Percentiles rank a stretch among this genome's conserved stretches.
phyloP scores from a whole-genome alignment of 2,113 vertebrate species.

The Diadophis punctatus region DNA sequence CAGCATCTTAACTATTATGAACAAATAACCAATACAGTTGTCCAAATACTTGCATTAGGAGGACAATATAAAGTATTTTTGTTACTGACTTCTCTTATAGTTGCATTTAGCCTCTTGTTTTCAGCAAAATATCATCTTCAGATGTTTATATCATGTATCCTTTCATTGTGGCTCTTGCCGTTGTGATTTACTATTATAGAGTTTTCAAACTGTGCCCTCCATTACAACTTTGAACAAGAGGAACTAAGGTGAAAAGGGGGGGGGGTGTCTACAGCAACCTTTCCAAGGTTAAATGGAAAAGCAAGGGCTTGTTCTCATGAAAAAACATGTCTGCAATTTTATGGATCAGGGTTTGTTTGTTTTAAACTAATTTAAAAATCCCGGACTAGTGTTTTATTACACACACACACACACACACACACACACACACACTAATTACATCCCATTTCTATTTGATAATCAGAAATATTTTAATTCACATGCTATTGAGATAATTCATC shows the following conservation, averaged over 20 bases:
- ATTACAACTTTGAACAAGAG: background rate
- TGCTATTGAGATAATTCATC: background rate
- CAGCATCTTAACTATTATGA: background rate
- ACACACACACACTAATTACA: no score
- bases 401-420: background rate
- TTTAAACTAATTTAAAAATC: background rate
- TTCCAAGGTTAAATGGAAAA: background rate
- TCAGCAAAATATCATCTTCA: background rate
- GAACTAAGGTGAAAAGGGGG: background rate
- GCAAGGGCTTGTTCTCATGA: background rate
- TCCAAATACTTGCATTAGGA: background rate
- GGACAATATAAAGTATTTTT: background rate
- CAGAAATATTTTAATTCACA: background rate
- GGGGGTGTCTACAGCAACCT: background rate
- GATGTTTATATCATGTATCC: background rate
- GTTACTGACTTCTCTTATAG: background rate
- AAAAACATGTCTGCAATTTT: background rate
- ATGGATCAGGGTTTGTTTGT: background rate
- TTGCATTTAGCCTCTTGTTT: background rate
- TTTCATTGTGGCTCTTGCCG: background rate
- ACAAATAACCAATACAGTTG: background rate
- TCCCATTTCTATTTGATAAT: background rate
- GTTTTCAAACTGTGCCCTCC: background rate
- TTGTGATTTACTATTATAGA: background rate
- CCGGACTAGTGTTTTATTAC: background rate